These are phyloP conservation scores for Microplitis mediator DNA, from an alignment of 1,140 invertebrate genomes.

Conservation along the genomic window DNA sequence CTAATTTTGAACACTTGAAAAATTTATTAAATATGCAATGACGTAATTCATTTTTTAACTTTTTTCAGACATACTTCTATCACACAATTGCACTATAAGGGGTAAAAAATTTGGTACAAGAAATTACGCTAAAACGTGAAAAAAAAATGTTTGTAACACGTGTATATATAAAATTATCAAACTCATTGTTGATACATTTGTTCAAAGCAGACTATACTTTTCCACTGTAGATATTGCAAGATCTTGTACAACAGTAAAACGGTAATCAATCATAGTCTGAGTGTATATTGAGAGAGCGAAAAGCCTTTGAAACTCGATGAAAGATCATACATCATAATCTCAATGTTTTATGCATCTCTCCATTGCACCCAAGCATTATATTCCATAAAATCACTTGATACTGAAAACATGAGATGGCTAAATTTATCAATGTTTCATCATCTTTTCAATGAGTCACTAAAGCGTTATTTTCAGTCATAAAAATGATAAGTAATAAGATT, in stretches of 20 bases:
- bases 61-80: no score
- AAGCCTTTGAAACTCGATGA: background rate
- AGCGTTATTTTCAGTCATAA: background rate
- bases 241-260: background rate
- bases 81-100: background rate
- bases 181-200: background rate
- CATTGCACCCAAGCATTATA: background rate
- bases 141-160: background rate
- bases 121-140: background rate
- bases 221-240: background rate
- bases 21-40: no score
- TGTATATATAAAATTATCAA: background rate
- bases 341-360: slow-evolving; percentile 8
- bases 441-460: background rate
- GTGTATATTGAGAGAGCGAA: background rate
- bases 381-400: slow-evolving; percentile 19
- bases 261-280: slow-evolving; percentile 2
- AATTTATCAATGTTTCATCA: slow-evolving; percentile 2
- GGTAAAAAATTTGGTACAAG: background rate
- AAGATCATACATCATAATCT: slow-evolving; percentile 30
- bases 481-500: background rate
- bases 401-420: slow-evolving; percentile 13
- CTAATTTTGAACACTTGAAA: no score
- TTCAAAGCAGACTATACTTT: background rate
- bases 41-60: no score